Percentiles rank a stretch among this genome's conserved stretches.
Conservation (phyloP, 2,797 vertebrate species). For the Trematomus bernacchii region DNA sequence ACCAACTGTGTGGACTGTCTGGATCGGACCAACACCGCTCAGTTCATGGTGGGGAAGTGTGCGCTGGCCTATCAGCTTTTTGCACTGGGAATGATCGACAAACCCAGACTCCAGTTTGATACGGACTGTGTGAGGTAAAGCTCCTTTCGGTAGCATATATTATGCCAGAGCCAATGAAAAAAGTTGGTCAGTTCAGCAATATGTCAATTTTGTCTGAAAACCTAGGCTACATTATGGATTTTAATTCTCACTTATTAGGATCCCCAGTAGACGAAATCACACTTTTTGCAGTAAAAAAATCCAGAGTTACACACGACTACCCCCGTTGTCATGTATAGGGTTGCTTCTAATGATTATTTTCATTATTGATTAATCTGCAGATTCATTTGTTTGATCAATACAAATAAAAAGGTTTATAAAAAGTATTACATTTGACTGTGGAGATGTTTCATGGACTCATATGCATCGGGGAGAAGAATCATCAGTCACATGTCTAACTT, state of each 20-base stretch:
- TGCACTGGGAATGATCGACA: constrained; percentile 95
- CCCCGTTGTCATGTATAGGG: neutral
- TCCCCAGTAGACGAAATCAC: neutral
- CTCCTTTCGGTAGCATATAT: neutral
- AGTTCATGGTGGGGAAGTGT: constrained; percentile 99
- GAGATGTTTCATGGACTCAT: neutral
- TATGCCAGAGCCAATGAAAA: neutral
- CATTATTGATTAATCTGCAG: too few relatives aligned
- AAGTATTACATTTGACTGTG: too few relatives aligned
- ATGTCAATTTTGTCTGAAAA: neutral
- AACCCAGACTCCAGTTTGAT: constrained; percentile 96
- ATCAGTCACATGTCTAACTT: neutral
- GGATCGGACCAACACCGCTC: constrained; percentile 97
- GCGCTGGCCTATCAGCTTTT: constrained; percentile 97
- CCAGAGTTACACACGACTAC: neutral
- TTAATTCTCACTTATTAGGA: neutral
- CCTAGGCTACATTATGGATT: neutral
- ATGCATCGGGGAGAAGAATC: neutral
- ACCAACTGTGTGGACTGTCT: constrained; percentile 98
- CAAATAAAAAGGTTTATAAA: too few relatives aligned
- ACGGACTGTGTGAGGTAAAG: constrained; percentile 96
- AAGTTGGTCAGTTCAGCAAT: neutral
- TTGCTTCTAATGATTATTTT: too few relatives aligned
- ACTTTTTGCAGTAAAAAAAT: constrained; percentile 3
- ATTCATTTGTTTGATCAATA: too few relatives aligned